phyloP scores from a whole-genome alignment of 2,888 invertebrate genomes.

The Heliconius cydno region DNA sequence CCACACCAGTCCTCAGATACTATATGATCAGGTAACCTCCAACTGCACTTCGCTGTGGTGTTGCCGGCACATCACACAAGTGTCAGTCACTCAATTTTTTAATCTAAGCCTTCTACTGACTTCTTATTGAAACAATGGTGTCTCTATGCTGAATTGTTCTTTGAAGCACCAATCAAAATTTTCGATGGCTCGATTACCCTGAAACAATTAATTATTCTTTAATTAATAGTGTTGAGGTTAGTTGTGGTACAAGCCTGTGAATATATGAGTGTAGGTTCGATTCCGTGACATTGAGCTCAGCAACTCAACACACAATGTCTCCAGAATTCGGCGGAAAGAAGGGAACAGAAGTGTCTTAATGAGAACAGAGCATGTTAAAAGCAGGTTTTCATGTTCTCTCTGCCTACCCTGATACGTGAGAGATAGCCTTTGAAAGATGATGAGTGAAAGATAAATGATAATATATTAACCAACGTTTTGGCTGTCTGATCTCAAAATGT shows the following conservation, averaged over 20 bases:
- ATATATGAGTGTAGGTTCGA: too few species aligned
- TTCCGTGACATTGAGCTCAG: too few species aligned
- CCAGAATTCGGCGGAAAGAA: too few species aligned
- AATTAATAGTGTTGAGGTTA: neutral
- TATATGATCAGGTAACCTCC: conserved; percentile 71
- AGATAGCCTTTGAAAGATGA: too few species aligned
- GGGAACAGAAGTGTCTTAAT: too few species aligned
- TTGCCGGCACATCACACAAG: conserved; percentile 78
- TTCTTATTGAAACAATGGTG: conserved; percentile 56
- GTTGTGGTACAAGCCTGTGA: too few species aligned
- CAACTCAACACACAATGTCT: too few species aligned
- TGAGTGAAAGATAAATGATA: conserved; percentile 39
- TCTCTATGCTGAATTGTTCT: conserved; percentile 52
- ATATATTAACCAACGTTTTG: conserved; percentile 37
- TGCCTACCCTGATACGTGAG: too few species aligned
- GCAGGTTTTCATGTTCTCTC: too few species aligned
- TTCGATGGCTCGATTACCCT: conserved; percentile 67
- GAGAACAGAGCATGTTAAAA: too few species aligned
- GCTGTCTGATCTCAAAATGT: conserved; percentile 7
- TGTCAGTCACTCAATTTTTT: conserved; percentile 55
- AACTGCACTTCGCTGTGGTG: conserved; percentile 72
- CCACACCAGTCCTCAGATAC: conserved; percentile 55
- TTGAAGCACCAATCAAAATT: conserved; percentile 56
- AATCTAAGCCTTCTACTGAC: conserved; percentile 21
- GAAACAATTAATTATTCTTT: conserved; percentile 55